Base-by-base conservation (phyloP, 2,113 vertebrate genomes). In the Rhagologus leucostigma region DNA sequence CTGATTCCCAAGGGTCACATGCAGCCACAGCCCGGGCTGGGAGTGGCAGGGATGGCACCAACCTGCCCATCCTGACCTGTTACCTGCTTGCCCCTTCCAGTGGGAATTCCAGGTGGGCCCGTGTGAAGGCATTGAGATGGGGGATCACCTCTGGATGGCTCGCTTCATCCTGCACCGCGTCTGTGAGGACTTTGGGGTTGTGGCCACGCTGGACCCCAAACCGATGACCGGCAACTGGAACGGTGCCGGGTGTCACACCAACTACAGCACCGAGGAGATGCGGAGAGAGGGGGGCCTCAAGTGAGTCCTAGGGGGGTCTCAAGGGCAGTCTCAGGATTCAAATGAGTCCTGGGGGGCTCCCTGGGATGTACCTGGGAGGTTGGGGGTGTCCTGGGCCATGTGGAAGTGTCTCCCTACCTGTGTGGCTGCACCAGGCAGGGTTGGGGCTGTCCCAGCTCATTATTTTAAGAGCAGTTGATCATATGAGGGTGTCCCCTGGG, bases 91-190 rank as follows among this genome's bases (percentile, higher is more conserved):
- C 23, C 39, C 29, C 10, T 93, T 62, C 59, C 96, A 98, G 98
- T 98, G 98, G 98, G 98, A 98, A 82, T 98, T 98, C 92, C 98
- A 98, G 92, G 97, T 98, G 68, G 98, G 98, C 7, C 98, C 98
- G 0, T 98, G 98, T 3, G 97, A 98, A 74, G 98, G 98, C 32
- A 97, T 99, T 1, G 98, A 98, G 47, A 98, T 98, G 97, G 98
- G 98, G 1, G 99, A 99, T 94, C 98, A 99, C 23, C 97, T 99
- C 50, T 99, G 99, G 98, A 98, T 99, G 88, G 95, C 98, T 19
- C 98, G 98, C 4, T 99, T 98, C 96, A 97, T 99, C 89, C 96
- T 99, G 63, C 98, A 99, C 78, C 98, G 98, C 0, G 98, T 99
- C 67, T 98, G 98, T 1, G 99, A 99, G 96, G 98, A 98, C 37